These are phyloP conservation scores for Tupaia tana DNA, from an alignment of 2,113 vertebrate species.

Conservation along the genomic window DNA sequence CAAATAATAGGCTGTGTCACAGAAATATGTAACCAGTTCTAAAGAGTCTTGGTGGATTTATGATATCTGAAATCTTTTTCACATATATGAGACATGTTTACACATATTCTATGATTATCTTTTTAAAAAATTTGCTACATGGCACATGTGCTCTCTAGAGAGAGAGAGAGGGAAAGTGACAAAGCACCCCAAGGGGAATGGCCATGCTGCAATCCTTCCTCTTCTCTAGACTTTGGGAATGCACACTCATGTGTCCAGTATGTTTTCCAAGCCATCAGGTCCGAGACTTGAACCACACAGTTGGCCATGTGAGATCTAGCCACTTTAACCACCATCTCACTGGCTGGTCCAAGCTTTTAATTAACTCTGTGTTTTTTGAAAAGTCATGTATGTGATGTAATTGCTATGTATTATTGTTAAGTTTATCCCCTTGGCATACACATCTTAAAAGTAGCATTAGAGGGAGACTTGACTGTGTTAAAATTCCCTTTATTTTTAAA, in stretches of 20 bases:
- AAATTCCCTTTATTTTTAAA: slow-evolving; percentile 34
- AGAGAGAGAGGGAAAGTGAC: too few species aligned
- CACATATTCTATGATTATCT: neutral
- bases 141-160: too few species aligned
- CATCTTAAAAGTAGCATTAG: neutral
- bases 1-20: neutral
- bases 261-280: too few species aligned
- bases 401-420: slow-evolving; percentile 23
- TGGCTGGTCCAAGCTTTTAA: neutral
- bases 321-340: too few species aligned
- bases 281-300: too few species aligned
- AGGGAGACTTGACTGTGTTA: neutral
- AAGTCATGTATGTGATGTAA: neutral
- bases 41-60: neutral
- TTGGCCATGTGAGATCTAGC: too few species aligned
- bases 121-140: too few species aligned
- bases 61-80: neutral
- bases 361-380: neutral
- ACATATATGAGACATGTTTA: neutral
- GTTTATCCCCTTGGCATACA: neutral
- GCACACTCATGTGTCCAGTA: too few species aligned
- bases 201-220: too few species aligned
- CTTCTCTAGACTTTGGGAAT: too few species aligned
- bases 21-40: neutral
- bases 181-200: too few species aligned